phyloP scores from a whole-genome alignment of 30 jellyfish, hydroid and myxozoan genomes.

The Chrysaora quinquecirrha region DNA sequence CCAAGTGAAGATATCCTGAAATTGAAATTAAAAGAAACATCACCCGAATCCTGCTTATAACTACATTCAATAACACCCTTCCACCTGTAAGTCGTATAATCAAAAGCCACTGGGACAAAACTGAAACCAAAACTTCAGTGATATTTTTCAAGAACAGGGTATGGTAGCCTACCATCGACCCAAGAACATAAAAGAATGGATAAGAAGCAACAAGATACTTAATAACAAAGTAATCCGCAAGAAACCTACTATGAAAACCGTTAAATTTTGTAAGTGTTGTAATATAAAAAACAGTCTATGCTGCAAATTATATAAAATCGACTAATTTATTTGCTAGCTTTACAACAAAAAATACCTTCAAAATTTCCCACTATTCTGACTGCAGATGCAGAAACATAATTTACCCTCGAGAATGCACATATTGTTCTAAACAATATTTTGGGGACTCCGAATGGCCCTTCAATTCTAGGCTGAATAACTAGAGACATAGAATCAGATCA shows the following conservation, averaged over 20 bases:
- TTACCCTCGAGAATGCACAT: neutral
- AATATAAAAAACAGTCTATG: slow-evolving; percentile 2
- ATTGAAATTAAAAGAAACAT: neutral
- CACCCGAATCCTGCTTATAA: neutral
- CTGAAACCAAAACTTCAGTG: neutral
- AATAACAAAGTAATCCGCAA: slow-evolving; percentile 3
- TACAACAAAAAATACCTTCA: neutral
- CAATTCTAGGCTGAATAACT: neutral
- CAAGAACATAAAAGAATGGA: neutral
- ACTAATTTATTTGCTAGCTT: neutral
- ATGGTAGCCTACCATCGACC: slow-evolving; percentile 4
- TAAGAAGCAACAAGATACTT: neutral
- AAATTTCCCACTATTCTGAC: neutral
- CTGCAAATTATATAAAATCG: neutral
- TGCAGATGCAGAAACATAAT: neutral
- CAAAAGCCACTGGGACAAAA: neutral
- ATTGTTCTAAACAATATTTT: neutral
- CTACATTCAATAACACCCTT: neutral
- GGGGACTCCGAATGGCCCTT: neutral
- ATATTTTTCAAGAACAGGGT: neutral
- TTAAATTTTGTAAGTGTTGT: neutral
- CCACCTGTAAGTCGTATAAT: slow-evolving; percentile 2
- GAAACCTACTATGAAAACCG: neutral
- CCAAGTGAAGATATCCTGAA: neutral
- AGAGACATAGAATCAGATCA: neutral